phyloP scores from a whole-genome alignment of 2,797 vertebrate species.

The Catharus ustulatus region DNA sequence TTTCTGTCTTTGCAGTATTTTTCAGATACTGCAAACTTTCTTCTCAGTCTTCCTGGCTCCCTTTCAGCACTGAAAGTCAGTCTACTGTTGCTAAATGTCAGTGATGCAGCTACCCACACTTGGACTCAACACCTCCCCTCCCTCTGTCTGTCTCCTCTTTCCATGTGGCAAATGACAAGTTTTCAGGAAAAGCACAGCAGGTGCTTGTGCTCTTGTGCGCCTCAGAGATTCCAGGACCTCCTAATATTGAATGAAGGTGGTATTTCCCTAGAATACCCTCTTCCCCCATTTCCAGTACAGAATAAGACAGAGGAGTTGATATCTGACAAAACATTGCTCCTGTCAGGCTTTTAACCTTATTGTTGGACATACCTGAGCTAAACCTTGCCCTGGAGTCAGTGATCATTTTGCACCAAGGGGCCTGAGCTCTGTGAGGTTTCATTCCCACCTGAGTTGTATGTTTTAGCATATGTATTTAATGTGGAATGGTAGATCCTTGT shows the following conservation, averaged over 20 bases:
- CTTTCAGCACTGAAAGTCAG: constrained; percentile 55
- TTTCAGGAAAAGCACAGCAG: constrained; percentile 56
- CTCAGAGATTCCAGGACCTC: not conserved
- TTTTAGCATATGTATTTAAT: not conserved
- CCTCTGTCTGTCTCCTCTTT: constrained; percentile 59
- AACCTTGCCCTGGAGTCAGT: not conserved
- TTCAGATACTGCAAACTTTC: constrained; percentile 36
- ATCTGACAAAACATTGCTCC: not conserved
- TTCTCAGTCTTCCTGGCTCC: constrained; percentile 51
- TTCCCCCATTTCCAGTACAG: not conserved
- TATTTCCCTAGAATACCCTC: not conserved
- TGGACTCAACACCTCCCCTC: constrained; percentile 61
- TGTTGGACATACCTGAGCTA: not conserved
- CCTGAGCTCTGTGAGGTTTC: not conserved
- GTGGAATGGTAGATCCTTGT: not conserved
- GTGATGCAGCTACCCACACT: constrained; percentile 36
- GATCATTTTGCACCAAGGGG: not conserved
- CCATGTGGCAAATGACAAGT: constrained; percentile 18
- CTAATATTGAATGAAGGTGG: not conserved
- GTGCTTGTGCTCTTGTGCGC: not conserved
- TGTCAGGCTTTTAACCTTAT: not conserved
- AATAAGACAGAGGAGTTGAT: not conserved
- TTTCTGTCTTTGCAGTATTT: constrained; percentile 15
- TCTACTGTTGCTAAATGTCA: constrained; percentile 64
- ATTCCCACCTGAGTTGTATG: not conserved